A percentile compares a stretch with the other conserved stretches of the same genome.
Conservation (phyloP, 2,888 invertebrate genomes). For the Julus scanicus region DNA sequence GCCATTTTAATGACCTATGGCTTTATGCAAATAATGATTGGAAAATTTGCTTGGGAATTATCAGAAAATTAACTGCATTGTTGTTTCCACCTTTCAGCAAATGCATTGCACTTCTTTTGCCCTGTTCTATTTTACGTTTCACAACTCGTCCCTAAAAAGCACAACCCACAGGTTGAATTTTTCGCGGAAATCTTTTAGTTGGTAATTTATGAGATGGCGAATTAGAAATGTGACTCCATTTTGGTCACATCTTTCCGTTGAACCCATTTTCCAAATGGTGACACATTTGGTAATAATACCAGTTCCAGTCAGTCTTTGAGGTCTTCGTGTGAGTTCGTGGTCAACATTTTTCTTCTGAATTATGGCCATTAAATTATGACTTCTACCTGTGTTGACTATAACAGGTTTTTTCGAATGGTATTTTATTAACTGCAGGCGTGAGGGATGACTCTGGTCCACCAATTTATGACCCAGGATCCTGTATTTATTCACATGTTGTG, state of each 20-base stretch:
- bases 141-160: background rate
- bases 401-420: background rate
- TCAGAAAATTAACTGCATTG: background rate
- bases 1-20: background rate
- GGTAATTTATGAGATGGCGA: constrained; percentile 22
- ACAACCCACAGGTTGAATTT: constrained; percentile 11
- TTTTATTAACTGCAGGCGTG: constrained; percentile 28
- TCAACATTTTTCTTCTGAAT: constrained; percentile 15
- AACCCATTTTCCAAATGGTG: constrained; percentile 21
- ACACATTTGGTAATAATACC: constrained; percentile 22
- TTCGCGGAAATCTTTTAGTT: constrained; percentile 5
- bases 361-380: constrained; percentile 33
- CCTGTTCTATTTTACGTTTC: background rate
- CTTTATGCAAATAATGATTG: background rate
- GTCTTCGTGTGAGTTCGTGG: constrained; percentile 33
- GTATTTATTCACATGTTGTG: background rate
- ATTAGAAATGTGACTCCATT: constrained; percentile 28
- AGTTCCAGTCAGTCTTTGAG: background rate
- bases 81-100: constrained; percentile 3
- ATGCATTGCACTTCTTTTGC: background rate
- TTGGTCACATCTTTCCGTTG: constrained; percentile 27
- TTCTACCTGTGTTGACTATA: constrained; percentile 22
- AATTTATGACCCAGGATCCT: background rate
- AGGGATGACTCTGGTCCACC: background rate
- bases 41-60: background rate